Percentiles rank a stretch among this genome's conserved stretches.
phyloP scores from a whole-genome alignment of 2,888 invertebrate genomes.

The Leucozona laternaria region DNA sequence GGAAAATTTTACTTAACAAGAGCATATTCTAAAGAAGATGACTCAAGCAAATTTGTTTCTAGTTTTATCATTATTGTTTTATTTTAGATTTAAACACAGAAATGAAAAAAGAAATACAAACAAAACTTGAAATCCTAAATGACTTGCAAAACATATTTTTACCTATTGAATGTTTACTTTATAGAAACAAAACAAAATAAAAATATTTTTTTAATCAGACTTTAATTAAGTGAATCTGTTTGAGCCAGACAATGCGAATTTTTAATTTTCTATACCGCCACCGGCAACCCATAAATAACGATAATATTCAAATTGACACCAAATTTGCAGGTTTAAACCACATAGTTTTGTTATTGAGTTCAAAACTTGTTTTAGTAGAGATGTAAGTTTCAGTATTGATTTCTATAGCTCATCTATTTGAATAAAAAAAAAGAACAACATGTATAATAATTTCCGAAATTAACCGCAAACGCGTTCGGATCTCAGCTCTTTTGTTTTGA shows the following conservation, averaged over 20 bases:
- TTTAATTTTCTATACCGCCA: background rate
- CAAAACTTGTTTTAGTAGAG: constrained; percentile 13
- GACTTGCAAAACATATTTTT: too few relatives aligned
- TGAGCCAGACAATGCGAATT: constrained; percentile 2
- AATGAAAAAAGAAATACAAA: too few relatives aligned
- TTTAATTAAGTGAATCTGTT: constrained; percentile 5
- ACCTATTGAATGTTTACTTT: too few relatives aligned
- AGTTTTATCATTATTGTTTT: too few relatives aligned
- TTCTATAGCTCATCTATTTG: constrained; percentile 33
- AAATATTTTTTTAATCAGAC: background rate
- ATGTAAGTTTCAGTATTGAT: constrained; percentile 13
- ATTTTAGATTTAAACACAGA: too few relatives aligned
- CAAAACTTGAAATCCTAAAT: too few relatives aligned
- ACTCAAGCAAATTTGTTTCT: too few relatives aligned
- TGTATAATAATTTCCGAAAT: constrained; percentile 15
- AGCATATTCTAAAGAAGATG: too few relatives aligned
- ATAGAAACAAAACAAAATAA: too few relatives aligned
- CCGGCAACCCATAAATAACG: constrained; percentile 25
- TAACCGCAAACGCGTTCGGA: constrained; percentile 33
- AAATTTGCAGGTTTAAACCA: constrained; percentile 41
- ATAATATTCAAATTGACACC: constrained; percentile 19
- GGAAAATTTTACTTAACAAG: too few relatives aligned
- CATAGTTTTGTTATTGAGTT: constrained; percentile 15
- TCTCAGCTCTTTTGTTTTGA: constrained; percentile 33
- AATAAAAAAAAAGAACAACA: background rate